A percentile compares a stretch with the other conserved stretches of the same genome.
These are phyloP conservation scores for Drosophila longiperda DNA, from an alignment of 2,888 invertebrate species.

Conservation along the genomic window DNA sequence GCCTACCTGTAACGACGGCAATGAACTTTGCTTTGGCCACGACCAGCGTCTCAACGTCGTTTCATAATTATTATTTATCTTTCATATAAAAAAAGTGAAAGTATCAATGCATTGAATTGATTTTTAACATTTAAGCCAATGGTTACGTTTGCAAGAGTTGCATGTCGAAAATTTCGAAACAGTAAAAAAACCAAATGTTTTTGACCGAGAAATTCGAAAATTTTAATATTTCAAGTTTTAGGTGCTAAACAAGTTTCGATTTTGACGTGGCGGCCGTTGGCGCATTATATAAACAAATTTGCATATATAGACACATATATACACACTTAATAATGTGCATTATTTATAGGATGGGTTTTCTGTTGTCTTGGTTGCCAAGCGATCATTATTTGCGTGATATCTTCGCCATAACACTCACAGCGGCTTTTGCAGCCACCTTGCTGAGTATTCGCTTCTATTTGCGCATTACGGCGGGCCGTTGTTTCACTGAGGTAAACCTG, in stretches of 20 bases:
- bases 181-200: background rate
- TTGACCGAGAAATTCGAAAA: slow-evolving; percentile 28
- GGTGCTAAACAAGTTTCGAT: slow-evolving; percentile 60
- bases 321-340: slow-evolving; percentile 46
- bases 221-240: slow-evolving; percentile 8
- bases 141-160: slow-evolving; percentile 21
- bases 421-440: slow-evolving; percentile 79
- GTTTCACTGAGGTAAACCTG: slow-evolving; percentile 80
- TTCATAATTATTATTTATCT: slow-evolving; percentile 57
- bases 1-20: slow-evolving; percentile 54
- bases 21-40: slow-evolving; percentile 64
- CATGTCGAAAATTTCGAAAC: slow-evolving; percentile 20
- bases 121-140: slow-evolving; percentile 16
- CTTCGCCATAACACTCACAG: slow-evolving; percentile 68
- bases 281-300: slow-evolving; percentile 63
- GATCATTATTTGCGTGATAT: slow-evolving; percentile 78
- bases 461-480: slow-evolving; percentile 82
- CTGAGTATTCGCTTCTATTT: slow-evolving; percentile 82
- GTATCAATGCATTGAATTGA: slow-evolving; percentile 42
- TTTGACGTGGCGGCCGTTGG: slow-evolving; percentile 21
- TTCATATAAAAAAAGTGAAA: slow-evolving; percentile 54
- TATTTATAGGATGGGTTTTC: slow-evolving; percentile 81
- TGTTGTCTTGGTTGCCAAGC: slow-evolving; percentile 75
- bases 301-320: slow-evolving; percentile 41
- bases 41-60: slow-evolving; percentile 33